A percentile compares a stretch with the other conserved stretches of the same genome.
phyloP scores from a whole-genome alignment of 2,888 invertebrate species.

The Serrognathus titanus region DNA sequence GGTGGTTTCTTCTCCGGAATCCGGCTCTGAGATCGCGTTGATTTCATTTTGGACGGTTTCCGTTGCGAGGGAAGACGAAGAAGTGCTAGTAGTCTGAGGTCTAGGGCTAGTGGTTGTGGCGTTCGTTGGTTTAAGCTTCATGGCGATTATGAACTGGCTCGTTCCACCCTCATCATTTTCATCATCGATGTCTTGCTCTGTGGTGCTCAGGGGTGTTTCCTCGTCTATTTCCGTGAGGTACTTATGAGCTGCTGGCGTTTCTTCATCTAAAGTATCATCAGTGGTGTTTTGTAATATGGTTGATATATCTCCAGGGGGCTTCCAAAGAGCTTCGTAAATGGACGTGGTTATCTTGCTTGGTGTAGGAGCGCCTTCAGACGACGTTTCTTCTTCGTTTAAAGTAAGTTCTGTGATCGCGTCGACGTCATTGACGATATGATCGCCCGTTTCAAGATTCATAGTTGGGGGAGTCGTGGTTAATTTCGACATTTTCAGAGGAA shows the following conservation, averaged over 20 bases:
- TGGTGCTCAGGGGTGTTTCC: neutral
- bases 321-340: neutral
- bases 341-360: neutral
- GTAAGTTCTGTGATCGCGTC: neutral
- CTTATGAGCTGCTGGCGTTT: neutral
- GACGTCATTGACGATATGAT: too few species aligned
- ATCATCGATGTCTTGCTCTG: conserved; percentile 5
- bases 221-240: neutral
- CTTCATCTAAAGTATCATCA: conserved; percentile 9
- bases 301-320: neutral
- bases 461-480: neutral
- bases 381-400: neutral
- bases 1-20: too few species aligned
- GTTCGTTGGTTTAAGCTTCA: too few species aligned
- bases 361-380: neutral
- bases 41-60: too few species aligned
- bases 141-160: neutral
- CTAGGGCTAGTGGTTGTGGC: too few species aligned
- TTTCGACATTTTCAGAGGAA: neutral
- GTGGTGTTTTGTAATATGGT: neutral
- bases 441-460: too few species aligned
- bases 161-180: conserved; percentile 6
- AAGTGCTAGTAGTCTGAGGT: too few species aligned
- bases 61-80: too few species aligned
- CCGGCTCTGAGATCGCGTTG: too few species aligned